phyloP scores from a whole-genome alignment of 2,888 invertebrate genomes.

The Elysia crispata region DNA sequence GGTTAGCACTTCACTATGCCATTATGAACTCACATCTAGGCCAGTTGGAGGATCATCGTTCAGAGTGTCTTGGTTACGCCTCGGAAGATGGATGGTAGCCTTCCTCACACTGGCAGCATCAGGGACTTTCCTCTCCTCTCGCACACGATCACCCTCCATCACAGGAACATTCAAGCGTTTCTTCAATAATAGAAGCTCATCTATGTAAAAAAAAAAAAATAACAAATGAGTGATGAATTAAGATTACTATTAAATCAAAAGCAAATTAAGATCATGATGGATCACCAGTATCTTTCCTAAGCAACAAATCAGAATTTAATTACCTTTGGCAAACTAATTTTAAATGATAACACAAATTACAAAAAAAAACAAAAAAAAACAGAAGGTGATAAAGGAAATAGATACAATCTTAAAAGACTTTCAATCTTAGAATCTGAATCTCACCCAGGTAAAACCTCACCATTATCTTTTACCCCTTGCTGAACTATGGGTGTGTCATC shows the following conservation, averaged over 20 bases:
- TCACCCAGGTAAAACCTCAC: constrained; percentile 56
- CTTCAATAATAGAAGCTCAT: constrained; percentile 74
- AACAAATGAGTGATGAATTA: too few species aligned
- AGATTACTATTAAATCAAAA: too few species aligned
- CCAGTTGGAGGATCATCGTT: constrained; percentile 58
- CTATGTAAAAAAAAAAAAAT: constrained; percentile 60
- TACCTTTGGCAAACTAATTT: too few species aligned
- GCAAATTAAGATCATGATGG: too few species aligned
- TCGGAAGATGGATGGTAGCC: constrained; percentile 56
- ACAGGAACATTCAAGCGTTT: constrained; percentile 66
- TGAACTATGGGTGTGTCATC: constrained; percentile 76
- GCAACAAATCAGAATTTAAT: too few species aligned
- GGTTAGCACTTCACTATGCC: neutral
- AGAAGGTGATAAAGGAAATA: too few species aligned
- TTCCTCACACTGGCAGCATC: constrained; percentile 59
- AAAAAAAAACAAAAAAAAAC: too few species aligned
- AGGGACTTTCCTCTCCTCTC: constrained; percentile 62
- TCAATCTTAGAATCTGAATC: too few species aligned
- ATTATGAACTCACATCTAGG: constrained; percentile 66
- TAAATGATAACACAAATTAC: too few species aligned
- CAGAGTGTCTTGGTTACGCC: constrained; percentile 58
- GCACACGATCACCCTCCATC: constrained; percentile 60
- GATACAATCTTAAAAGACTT: too few species aligned
- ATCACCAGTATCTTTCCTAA: too few species aligned
- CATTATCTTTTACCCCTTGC: constrained; percentile 76